Evolutionary conservation across 2,797 vertebrate species (phyloP), one percentile per base, ranked within the genome.

Genomic region (Phataginus tricuspis): DNA sequence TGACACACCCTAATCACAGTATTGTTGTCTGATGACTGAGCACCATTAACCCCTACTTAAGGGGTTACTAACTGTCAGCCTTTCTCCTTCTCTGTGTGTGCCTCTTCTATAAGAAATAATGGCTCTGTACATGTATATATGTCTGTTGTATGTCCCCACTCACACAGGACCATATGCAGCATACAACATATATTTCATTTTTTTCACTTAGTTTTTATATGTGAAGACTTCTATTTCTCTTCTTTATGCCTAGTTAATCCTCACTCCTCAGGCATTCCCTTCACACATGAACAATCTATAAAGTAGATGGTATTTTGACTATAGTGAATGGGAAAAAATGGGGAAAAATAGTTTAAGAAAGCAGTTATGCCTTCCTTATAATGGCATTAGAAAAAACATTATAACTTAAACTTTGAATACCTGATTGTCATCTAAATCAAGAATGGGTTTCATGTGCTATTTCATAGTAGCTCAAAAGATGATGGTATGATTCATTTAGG

Each of bases 401-500:
- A 68, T 85, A 87, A 83, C 29, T 55, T 95, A 92, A 94, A 66
- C 34, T 83, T 91, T 80, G 18, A 95, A 71, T 92, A 74, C 45
- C 39, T 89, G 29, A 72, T 92, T 94, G 53, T 91, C 59, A 89
- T 89, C 61, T 82, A 64, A 89, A 94, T 95, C 59, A 93, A 64
- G 25, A 87, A 6, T 90, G 57, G 25, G 25, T 80, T 97, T 93
- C 61, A 57, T 86, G 13, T 91, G 55, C 49, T 86, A 4, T 78
- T 95, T 93, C n/a, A 37, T 59, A 94, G 79, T 88, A 92, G 31
- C 31, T 94, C 25, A 31, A 71, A 90, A 97, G 29, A 51, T 85
- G 39, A 72, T 96, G 42, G 27, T 61, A 63, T 92, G 66, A 80
- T 94, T 97, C 53, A 96, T 91, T 92, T 84, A 13, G 14, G 55